These are phyloP conservation scores for Cryptoblepharus egeriae DNA, from an alignment of 2,797 vertebrate genomes.

Conservation along the genomic window DNA sequence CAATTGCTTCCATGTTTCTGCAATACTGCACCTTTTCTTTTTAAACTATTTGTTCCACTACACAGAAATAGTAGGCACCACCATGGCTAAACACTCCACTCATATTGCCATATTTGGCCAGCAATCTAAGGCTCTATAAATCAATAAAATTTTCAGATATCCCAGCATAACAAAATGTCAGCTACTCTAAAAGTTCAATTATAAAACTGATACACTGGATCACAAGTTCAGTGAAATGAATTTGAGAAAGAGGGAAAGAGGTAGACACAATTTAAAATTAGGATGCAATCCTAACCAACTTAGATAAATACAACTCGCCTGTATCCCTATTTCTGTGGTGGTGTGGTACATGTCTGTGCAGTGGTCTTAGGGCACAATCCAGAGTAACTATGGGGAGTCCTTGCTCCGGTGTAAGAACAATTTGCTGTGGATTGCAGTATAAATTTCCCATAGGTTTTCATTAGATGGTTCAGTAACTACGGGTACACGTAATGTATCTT, in stretches of 20 bases:
- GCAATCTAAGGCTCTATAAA: not conserved
- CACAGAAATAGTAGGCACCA: not conserved
- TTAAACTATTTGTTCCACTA: not conserved
- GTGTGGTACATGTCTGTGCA: too few species aligned
- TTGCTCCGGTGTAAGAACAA: too few species aligned
- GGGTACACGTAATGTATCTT: too few species aligned
- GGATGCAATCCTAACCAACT: too few species aligned
- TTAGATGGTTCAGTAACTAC: too few species aligned
- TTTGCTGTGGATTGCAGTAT: too few species aligned
- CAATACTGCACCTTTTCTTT: not conserved
- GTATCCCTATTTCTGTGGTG: too few species aligned
- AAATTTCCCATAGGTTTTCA: too few species aligned
- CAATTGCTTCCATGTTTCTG: not conserved
- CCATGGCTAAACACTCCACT: not conserved
- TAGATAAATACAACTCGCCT: too few species aligned
- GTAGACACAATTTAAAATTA: slow-evolving; percentile 25
- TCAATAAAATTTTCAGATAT: not conserved
- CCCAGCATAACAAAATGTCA: not conserved
- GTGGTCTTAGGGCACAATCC: too few species aligned
- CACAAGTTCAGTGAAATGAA: not conserved
- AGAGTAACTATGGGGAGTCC: too few species aligned
- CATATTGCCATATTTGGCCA: not conserved
- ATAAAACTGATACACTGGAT: not conserved
- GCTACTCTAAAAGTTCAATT: slow-evolving; percentile 12
- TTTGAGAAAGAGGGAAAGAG: not conserved